Evolutionary conservation across 2,113 vertebrate genomes (phyloP), one percentile per base, ranked within the genome.

Genomic region (Malurus cyaneus): DNA sequence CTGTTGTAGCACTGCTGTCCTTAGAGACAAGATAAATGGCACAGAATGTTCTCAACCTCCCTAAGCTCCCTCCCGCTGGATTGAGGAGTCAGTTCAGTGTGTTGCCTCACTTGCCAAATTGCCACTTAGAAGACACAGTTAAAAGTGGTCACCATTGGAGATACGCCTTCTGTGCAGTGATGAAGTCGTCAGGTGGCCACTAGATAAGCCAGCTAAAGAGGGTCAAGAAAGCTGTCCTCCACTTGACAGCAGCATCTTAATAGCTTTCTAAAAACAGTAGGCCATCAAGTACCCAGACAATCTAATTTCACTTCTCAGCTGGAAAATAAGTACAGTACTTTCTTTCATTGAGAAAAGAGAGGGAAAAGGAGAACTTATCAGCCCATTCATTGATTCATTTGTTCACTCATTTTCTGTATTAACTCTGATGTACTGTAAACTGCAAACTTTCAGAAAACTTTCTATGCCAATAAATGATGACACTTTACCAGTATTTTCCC

Each of bases 221-320:
- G 93, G 95, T 96, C 95, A 97, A 94, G 95, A 91, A 97, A 92
- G 50, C 84, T 90, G 77, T 96, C 93, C 70, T 80, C 49, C 65
- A 85, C 91, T 72, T 80, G 86, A 92, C 76, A 93, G 64, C 50
- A 69, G 82, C 64, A 80, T 95, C 94, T 93, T 96, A 96, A 96
- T 91, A 96, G 94, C 91, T 85, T 96, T 97, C 92, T 95, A 88
- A 95, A 96, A 96, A 96, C 96, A 95, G 95, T 89, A 88, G 89
- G 94, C 74, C 79, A 89, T 96, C 93, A 95, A 96, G 94, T 92
- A 91, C 77, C 60, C 44, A 93, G 94, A 93, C 86, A 95, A 95
- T 97, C 96, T 97, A 96, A 97, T 97, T 97, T 97, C 84, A 73
- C 57, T 93, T 96, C 97, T 88, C 95, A 95, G 93, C 93, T 92